These are phyloP conservation scores for Ciconia nigra DNA, from an alignment of 2,797 vertebrate species.

Conservation along the genomic window DNA sequence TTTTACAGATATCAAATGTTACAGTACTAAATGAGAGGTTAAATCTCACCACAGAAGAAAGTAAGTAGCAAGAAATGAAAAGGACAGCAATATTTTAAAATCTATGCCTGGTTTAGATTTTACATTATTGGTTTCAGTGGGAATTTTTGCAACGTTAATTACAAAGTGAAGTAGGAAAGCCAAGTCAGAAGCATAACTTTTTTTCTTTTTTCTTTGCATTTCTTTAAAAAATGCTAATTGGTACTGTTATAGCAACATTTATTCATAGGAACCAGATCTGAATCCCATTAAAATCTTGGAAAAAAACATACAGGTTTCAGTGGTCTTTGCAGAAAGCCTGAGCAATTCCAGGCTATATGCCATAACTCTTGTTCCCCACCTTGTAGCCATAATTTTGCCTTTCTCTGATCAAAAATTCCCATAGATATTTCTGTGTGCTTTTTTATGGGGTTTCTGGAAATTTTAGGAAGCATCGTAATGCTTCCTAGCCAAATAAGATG, in stretches of 20 bases:
- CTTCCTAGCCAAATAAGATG: not conserved
- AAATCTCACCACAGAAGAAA: constrained; percentile 65
- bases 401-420: not conserved
- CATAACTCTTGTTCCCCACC: not conserved
- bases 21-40: constrained; percentile 71
- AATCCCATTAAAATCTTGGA: not conserved
- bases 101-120: not conserved
- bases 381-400: not conserved
- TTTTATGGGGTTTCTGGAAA: not conserved
- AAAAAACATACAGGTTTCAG: not conserved
- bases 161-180: not conserved
- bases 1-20: constrained; percentile 44
- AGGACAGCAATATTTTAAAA: not conserved
- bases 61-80: constrained; percentile 64
- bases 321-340: not conserved
- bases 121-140: not conserved
- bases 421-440: not conserved
- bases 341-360: not conserved
- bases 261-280: not conserved
- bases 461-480: not conserved
- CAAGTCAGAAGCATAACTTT: not conserved
- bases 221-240: not conserved
- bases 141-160: not conserved
- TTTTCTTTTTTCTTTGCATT: not conserved
- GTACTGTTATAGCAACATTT: not conserved